Percentiles rank a stretch among this genome's conserved stretches.
Evolutionary conservation across 2,113 vertebrate species (phyloP).

Genomic region (Brienomyrus longianalis): DNA sequence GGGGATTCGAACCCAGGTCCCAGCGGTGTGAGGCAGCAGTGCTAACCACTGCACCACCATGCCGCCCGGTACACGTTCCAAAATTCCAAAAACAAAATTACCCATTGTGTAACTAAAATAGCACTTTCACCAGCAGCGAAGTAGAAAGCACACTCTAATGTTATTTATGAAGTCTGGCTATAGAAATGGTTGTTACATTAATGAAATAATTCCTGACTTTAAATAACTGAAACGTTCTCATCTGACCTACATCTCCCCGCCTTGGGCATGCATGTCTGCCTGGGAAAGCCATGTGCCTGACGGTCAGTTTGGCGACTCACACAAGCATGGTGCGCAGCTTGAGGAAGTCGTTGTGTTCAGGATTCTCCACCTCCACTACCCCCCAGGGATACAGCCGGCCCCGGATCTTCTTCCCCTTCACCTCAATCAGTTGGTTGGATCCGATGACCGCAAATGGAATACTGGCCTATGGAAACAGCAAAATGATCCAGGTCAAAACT

Average conservation of each 20-base stretch:
- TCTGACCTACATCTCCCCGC: neutral
- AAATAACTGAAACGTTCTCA: neutral
- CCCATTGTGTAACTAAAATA: neutral
- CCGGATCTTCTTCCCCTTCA: slow-evolving; percentile 85
- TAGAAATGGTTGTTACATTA: neutral
- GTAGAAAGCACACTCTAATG: neutral
- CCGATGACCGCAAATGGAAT: slow-evolving; percentile 79
- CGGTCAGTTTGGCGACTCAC: slow-evolving; percentile 55
- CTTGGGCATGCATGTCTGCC: neutral
- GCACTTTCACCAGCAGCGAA: neutral
- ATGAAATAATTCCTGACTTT: neutral
- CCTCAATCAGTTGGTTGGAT: slow-evolving; percentile 83
- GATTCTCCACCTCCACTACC: slow-evolving; percentile 80
- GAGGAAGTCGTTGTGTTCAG: slow-evolving; percentile 87
- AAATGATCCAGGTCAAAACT: neutral
- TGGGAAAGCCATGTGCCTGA: neutral
- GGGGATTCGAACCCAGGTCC: no score
- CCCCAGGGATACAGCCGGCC: slow-evolving; percentile 77
- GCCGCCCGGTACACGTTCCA: neutral
- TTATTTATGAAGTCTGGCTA: neutral
- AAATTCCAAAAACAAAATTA: neutral
- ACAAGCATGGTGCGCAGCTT: slow-evolving; percentile 78
- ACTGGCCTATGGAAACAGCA: slow-evolving; percentile 61
- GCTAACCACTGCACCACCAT: no score
- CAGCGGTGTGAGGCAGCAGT: no score